Evolutionary conservation across 2,888 invertebrate species (phyloP).

Genomic region (Stenodera caucasica): DNA sequence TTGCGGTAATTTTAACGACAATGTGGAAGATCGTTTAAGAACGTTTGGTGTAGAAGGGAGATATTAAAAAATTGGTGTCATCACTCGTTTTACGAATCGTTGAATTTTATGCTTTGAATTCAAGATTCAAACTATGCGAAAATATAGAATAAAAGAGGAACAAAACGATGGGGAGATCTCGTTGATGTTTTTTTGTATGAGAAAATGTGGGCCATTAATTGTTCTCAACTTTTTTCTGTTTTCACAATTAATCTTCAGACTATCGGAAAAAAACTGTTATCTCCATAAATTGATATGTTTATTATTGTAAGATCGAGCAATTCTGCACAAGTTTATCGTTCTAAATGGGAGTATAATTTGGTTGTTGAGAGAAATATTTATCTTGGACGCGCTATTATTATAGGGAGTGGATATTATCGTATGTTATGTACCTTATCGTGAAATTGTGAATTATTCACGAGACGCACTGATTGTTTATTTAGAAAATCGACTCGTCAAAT

Average conservation of each 20-base stretch:
- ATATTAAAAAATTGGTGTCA: background rate
- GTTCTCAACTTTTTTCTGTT: too few relatives aligned
- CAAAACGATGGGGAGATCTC: too few relatives aligned
- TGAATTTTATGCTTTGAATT: background rate
- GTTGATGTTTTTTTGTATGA: too few relatives aligned
- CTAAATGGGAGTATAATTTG: too few relatives aligned
- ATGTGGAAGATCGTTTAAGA: background rate
- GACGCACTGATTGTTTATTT: background rate
- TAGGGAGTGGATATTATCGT: background rate
- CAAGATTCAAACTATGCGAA: background rate
- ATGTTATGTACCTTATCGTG: background rate
- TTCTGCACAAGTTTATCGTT: too few relatives aligned
- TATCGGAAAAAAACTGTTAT: too few relatives aligned
- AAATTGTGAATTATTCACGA: background rate
- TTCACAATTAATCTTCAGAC: too few relatives aligned
- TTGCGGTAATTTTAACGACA: too few relatives aligned
- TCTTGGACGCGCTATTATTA: background rate
- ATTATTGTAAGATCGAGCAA: too few relatives aligned
- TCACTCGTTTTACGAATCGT: background rate
- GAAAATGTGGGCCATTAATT: too few relatives aligned
- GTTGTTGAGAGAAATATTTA: background rate
- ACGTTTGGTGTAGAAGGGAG: background rate
- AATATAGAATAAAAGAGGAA: too few relatives aligned
- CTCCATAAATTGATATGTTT: too few relatives aligned
- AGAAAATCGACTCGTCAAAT: background rate